Conservation (phyloP, 2,888 invertebrate species). For the Rhaphigaster nebulosa region DNA sequence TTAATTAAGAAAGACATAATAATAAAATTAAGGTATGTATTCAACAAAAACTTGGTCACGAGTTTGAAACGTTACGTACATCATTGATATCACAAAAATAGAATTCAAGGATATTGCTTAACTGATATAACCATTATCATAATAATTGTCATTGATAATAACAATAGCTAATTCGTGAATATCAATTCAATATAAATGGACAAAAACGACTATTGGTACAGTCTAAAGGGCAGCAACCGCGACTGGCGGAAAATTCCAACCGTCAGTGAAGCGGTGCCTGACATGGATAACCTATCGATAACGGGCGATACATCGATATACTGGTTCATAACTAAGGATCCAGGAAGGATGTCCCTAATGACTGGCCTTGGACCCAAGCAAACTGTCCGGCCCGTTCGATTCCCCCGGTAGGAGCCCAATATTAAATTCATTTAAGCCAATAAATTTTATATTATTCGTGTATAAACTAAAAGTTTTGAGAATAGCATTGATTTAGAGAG, state of each 20-base stretch:
- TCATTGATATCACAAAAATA: neutral
- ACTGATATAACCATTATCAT: neutral
- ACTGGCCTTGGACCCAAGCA: neutral
- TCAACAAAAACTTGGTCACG: neutral
- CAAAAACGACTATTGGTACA: neutral
- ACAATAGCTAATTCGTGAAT: neutral
- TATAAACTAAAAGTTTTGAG: too few species aligned
- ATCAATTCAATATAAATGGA: neutral
- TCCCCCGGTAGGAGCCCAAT: neutral
- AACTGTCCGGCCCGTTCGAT: neutral
- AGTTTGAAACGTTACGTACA: neutral
- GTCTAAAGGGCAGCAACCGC: neutral
- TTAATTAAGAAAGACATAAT: too few species aligned
- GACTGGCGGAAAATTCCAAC: slow-evolving; percentile 36
- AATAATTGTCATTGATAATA: neutral
- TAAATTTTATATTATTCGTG: too few species aligned
- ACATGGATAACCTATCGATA: slow-evolving; percentile 27
- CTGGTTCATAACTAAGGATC: neutral
- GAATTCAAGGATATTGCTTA: neutral
- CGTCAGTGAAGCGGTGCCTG: neutral
- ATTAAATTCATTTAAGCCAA: neutral
- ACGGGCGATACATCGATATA: neutral
- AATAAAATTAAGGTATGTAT: neutral
- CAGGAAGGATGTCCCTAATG: slow-evolving; percentile 14
- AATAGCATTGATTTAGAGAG: too few species aligned